These are phyloP conservation scores for Neodiprion virginianus DNA, from an alignment of 1,140 invertebrate genomes.

Conservation along the genomic window DNA sequence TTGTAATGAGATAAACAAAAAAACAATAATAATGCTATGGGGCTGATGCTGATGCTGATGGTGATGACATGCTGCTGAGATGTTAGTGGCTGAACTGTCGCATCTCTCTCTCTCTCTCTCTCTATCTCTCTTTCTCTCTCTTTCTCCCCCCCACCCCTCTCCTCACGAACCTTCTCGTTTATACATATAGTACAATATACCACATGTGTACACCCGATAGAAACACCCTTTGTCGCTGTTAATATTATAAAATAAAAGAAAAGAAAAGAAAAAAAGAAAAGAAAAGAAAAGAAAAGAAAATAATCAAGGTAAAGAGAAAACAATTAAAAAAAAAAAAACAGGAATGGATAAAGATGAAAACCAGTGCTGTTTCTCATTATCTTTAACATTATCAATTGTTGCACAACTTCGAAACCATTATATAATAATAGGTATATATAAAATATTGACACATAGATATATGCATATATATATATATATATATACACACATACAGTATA, in stretches of 20 bases:
- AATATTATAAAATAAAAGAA: conserved; percentile 13
- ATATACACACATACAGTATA: too few relatives aligned
- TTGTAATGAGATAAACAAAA: too few relatives aligned
- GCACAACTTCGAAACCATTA: too few relatives aligned
- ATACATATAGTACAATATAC: too few relatives aligned
- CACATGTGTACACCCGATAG: conserved; percentile 24
- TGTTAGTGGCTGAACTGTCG: conserved; percentile 45
- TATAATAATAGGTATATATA: too few relatives aligned
- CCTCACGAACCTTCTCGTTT: neutral
- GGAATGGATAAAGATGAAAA: conserved; percentile 32
- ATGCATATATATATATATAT: too few relatives aligned
- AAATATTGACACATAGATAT: too few relatives aligned
- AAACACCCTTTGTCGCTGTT: too few relatives aligned
- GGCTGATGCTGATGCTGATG: conserved; percentile 37
- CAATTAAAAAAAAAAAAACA: conserved; percentile 44
- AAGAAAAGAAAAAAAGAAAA: conserved; percentile 30
- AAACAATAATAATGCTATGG: conserved; percentile 4
- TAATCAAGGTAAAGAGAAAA: conserved; percentile 33
- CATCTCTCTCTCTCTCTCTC: conserved; percentile 30
- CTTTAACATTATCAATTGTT: conserved; percentile 37
- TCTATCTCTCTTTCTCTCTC: conserved; percentile 5
- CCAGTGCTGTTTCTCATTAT: conserved; percentile 22
- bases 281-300: conserved; percentile 36
- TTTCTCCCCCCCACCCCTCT: conserved; percentile 18
- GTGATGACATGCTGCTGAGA: conserved; percentile 29